Percentiles rank a stretch among this genome's conserved stretches.
phyloP scores from a whole-genome alignment of 2,797 vertebrate species.

The Petrocephalus sullivani region DNA sequence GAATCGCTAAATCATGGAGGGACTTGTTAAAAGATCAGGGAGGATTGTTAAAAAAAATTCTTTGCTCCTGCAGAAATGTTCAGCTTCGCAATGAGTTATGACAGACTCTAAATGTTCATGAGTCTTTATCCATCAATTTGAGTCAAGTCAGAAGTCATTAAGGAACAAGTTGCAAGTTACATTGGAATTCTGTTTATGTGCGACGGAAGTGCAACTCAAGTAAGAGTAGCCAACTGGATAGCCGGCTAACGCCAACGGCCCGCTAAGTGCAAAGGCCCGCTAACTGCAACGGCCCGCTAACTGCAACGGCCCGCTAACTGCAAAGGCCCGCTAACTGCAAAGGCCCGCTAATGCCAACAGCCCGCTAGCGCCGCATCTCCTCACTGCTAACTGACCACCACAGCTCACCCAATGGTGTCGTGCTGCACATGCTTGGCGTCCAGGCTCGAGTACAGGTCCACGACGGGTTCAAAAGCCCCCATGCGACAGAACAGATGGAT shows the following conservation, averaged over 20 bases:
- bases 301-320: background rate
- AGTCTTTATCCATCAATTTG: background rate
- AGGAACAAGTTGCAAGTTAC: background rate
- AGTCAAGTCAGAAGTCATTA: background rate
- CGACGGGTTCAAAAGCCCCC: constrained; percentile 89
- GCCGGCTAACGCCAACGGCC: background rate
- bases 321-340: background rate
- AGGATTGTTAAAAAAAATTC: background rate
- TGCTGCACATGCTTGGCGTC: constrained; percentile 97
- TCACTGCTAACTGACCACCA: background rate
- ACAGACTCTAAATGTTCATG: background rate
- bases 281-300: background rate
- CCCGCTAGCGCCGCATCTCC: background rate
- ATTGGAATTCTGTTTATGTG: background rate
- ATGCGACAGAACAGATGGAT: constrained; percentile 88
- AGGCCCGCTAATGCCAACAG: no score
- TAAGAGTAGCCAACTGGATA: background rate
- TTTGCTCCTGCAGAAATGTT: no score
- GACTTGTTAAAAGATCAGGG: background rate
- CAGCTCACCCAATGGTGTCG: constrained; percentile 88
- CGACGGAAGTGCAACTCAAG: background rate
- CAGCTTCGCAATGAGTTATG: background rate
- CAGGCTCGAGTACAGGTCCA: constrained; percentile 91
- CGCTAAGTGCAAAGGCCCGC: background rate
- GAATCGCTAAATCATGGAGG: background rate